These are phyloP conservation scores for Forbesichthys agassizii DNA, from an alignment of 2,113 vertebrate species.

Conservation along the genomic window DNA sequence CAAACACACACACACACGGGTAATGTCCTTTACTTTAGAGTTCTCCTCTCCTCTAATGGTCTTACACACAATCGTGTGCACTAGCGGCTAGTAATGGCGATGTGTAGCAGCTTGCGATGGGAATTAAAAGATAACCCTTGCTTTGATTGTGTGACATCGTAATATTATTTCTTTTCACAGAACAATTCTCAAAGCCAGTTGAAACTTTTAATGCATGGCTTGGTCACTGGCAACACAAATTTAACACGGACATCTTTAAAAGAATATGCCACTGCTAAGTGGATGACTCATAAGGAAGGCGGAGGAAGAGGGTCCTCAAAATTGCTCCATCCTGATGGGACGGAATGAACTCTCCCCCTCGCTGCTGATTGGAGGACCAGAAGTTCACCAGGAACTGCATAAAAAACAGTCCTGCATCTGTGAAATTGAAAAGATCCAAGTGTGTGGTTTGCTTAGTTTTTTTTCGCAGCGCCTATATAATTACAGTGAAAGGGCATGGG, in stretches of 20 bases:
- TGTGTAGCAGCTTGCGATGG: constrained; percentile 36
- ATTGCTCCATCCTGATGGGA: constrained; percentile 47
- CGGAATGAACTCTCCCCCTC: constrained; percentile 35
- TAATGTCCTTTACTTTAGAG: constrained; percentile 55
- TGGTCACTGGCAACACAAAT: constrained; percentile 7
- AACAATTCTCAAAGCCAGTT: constrained; percentile 24
- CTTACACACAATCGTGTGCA: constrained; percentile 31
- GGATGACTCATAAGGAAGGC: constrained; percentile 27
- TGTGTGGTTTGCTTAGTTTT: not conserved
- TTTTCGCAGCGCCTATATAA: not conserved
- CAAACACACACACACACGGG: constrained; percentile 19
- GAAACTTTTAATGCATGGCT: constrained; percentile 29
- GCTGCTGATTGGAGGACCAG: constrained; percentile 38
- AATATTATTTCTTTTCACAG: constrained; percentile 22
- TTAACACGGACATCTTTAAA: constrained; percentile 7
- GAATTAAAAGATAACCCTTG: constrained; percentile 27
- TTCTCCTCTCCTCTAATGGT: constrained; percentile 36
- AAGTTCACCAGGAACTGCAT: constrained; percentile 23
- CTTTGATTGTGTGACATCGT: not conserved
- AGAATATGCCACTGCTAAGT: constrained; percentile 36
- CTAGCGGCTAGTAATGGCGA: constrained; percentile 47
- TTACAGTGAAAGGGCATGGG: not conserved
- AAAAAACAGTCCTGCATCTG: constrained; percentile 14
- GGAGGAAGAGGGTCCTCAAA: constrained; percentile 27
- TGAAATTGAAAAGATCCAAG: not conserved